Conservation (phyloP, 2,888 invertebrate species). For the Pegoplata infirma region DNA sequence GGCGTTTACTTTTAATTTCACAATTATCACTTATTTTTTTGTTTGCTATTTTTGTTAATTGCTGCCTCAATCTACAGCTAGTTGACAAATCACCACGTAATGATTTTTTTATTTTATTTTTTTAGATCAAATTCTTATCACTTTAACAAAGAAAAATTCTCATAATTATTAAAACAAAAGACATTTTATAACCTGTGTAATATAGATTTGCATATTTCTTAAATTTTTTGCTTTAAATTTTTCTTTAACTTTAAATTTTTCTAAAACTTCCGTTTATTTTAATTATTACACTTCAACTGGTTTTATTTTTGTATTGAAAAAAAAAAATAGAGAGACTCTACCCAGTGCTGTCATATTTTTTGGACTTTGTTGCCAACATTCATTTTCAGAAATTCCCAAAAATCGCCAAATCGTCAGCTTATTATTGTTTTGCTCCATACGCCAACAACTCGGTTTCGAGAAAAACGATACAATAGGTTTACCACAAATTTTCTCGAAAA, state of each 20-base stretch:
- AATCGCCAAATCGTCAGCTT: too few species aligned
- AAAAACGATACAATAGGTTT: too few species aligned
- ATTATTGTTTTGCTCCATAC: too few species aligned
- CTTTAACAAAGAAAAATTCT: not conserved
- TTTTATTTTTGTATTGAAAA: slow-evolving; percentile 31
- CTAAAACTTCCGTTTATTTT: slow-evolving; percentile 1
- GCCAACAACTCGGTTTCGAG: too few species aligned
- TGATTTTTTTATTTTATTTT: slow-evolving; percentile 2
- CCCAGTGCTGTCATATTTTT: too few species aligned
- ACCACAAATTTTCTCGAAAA: too few species aligned
- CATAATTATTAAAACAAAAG: not conserved
- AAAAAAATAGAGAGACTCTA: slow-evolving; percentile 1
- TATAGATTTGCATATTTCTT: not conserved
- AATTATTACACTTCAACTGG: slow-evolving; percentile 38
- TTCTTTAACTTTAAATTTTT: not conserved
- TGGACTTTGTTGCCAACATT: too few species aligned
- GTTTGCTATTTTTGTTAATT: slow-evolving; percentile 6
- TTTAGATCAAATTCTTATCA: slow-evolving; percentile 11
- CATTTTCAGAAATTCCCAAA: too few species aligned
- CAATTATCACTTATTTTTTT: slow-evolving; percentile 45
- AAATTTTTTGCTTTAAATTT: not conserved
- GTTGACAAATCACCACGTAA: slow-evolving; percentile 39
- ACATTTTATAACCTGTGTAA: slow-evolving; percentile 4
- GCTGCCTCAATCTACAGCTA: not conserved
- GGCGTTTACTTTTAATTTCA: slow-evolving; percentile 55